Conservation (phyloP, 2,888 invertebrate genomes). For the Cryptocephalus moraei region DNA sequence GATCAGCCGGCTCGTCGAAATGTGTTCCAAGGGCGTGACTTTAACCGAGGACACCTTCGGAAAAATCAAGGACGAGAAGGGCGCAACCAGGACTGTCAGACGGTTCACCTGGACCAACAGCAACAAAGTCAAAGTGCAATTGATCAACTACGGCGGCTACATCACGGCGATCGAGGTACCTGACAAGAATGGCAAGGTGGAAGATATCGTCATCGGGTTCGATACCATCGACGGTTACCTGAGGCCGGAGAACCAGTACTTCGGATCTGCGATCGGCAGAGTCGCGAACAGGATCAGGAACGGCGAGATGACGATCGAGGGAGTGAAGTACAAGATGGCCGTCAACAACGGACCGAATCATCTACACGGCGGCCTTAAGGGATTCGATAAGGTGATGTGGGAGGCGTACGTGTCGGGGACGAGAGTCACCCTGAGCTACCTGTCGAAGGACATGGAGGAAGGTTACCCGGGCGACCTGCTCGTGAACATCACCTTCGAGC, state of each 20-base stretch:
- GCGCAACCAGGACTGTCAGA: slow-evolving; percentile 29
- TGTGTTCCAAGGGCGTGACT: neutral
- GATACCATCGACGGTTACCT: slow-evolving; percentile 15
- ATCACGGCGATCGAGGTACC: slow-evolving; percentile 67
- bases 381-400: slow-evolving; percentile 58
- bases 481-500: slow-evolving; percentile 57
- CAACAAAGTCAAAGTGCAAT: slow-evolving; percentile 37
- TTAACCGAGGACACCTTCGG: slow-evolving; percentile 27
- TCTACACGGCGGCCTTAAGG: slow-evolving; percentile 74
- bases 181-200: slow-evolving; percentile 35
- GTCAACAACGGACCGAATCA: slow-evolving; percentile 60
- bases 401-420: slow-evolving; percentile 10
- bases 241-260: slow-evolving; percentile 12
- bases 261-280: slow-evolving; percentile 16
- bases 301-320: slow-evolving; percentile 41
- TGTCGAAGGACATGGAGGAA: slow-evolving; percentile 71
- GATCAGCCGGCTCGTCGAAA: too few relatives aligned
- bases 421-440: slow-evolving; percentile 61
- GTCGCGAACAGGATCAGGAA: slow-evolving; percentile 16
- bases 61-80: slow-evolving; percentile 21
- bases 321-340: slow-evolving; percentile 54
- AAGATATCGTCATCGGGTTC: slow-evolving; percentile 18
- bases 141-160: slow-evolving; percentile 77
- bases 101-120: slow-evolving; percentile 4
- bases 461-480: slow-evolving; percentile 80